phyloP scores from a whole-genome alignment of 2,797 vertebrate species.

The Clarias laeviceps region DNA sequence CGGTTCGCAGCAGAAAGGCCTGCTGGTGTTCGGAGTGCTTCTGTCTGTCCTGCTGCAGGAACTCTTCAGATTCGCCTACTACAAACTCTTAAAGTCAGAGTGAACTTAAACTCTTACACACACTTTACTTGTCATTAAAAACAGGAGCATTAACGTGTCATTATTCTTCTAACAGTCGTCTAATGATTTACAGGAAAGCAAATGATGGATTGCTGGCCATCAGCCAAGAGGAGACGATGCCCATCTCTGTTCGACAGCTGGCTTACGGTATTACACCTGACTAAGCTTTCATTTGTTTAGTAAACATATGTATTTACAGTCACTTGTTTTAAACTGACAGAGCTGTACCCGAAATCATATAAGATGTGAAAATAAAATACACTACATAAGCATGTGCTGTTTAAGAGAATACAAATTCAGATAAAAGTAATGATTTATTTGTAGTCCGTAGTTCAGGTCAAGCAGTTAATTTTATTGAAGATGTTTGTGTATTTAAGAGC shows the following conservation, averaged over 20 bases:
- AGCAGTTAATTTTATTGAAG: too few relatives aligned
- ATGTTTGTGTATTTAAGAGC: too few relatives aligned
- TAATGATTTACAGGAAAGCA: constrained; percentile 75
- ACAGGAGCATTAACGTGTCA: neutral
- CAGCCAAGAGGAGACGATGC: constrained; percentile 81
- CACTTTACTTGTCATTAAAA: too few relatives aligned
- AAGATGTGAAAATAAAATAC: too few relatives aligned
- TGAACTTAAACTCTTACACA: neutral
- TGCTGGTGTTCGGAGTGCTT: constrained; percentile 79
- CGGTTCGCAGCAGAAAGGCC: constrained; percentile 72
- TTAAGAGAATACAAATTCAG: too few relatives aligned
- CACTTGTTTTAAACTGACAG: too few relatives aligned
- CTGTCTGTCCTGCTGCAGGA: constrained; percentile 80
- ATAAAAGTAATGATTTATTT: too few relatives aligned
- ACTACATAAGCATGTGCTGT: too few relatives aligned
- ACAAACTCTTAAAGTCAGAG: constrained; percentile 80
- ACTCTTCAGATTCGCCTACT: constrained; percentile 74
- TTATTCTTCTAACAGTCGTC: neutral
- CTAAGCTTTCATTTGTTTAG: neutral
- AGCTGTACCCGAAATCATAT: too few relatives aligned
- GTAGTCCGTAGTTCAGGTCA: too few relatives aligned
- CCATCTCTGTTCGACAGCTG: constrained; percentile 80
- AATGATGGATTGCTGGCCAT: constrained; percentile 81
- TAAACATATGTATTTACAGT: too few relatives aligned
- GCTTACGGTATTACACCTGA: constrained; percentile 73